phyloP scores from a whole-genome alignment of 2,113 vertebrate species.

The Carassius gibelio region DNA sequence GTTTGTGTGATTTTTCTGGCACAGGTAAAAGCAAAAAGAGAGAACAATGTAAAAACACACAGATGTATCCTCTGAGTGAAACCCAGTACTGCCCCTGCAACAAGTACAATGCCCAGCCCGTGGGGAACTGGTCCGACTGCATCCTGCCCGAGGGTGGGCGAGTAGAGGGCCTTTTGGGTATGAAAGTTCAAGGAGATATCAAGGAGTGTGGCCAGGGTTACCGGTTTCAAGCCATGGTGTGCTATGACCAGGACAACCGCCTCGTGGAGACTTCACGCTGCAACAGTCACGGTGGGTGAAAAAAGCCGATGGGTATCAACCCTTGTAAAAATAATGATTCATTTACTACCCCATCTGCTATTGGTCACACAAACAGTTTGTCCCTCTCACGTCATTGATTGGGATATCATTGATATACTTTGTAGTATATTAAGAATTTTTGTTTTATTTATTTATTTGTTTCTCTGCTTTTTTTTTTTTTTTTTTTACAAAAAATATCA shows the following conservation, averaged over 20 bases:
- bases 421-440: background rate
- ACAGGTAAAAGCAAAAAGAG: constrained; percentile 96
- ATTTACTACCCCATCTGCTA: background rate
- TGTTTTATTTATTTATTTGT: background rate
- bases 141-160: constrained; percentile 87
- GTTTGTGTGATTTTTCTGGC: constrained; percentile 13
- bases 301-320: background rate
- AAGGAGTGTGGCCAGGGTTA: constrained; percentile 97
- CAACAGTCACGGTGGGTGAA: constrained; percentile 90
- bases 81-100: constrained; percentile 95
- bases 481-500: background rate
- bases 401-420: background rate
- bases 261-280: constrained; percentile 93
- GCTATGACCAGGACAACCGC: constrained; percentile 91
- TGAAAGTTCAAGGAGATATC: constrained; percentile 89
- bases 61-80: constrained; percentile 88
- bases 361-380: background rate
- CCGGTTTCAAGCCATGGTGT: constrained; percentile 94
- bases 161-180: constrained; percentile 81
- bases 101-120: constrained; percentile 93
- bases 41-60: constrained; percentile 93
- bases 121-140: constrained; percentile 98
- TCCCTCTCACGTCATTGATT: background rate
- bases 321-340: background rate
- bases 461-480: too few relatives aligned